Conservation (phyloP, 2,888 invertebrate genomes). For the Dicyrtoma fusca region DNA sequence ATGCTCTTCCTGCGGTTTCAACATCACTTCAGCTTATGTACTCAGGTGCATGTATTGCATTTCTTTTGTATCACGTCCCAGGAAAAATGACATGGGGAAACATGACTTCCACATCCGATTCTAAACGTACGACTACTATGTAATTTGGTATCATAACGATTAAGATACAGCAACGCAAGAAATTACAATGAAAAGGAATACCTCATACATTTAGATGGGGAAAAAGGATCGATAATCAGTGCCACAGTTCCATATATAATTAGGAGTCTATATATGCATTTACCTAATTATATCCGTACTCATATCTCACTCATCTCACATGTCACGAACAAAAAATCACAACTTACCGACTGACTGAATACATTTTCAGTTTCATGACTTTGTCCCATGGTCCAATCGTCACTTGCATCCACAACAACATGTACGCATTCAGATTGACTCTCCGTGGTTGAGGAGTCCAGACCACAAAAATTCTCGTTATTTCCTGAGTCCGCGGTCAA, state of each 20-base stretch:
- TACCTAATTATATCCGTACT: not conserved
- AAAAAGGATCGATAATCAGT: not conserved
- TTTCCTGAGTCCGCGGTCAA: slow-evolving; percentile 3
- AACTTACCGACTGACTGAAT: slow-evolving; percentile 52
- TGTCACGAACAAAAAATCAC: not conserved
- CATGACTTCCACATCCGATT: slow-evolving; percentile 15
- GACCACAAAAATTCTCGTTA: slow-evolving; percentile 4
- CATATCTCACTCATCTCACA: not conserved
- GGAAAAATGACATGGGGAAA: not conserved
- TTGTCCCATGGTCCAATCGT: slow-evolving; percentile 51
- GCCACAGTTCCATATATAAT: too few species aligned
- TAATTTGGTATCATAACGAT: slow-evolving; percentile 18
- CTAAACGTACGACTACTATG: not conserved
- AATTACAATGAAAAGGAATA: not conserved
- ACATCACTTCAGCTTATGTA: too few species aligned
- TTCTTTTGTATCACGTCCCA: too few species aligned
- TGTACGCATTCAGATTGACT: slow-evolving; percentile 22
- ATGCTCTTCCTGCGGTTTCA: too few species aligned
- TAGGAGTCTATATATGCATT: not conserved
- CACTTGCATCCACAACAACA: slow-evolving; percentile 44
- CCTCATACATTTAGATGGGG: not conserved
- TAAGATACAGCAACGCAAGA: slow-evolving; percentile 2
- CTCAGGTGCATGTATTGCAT: too few species aligned
- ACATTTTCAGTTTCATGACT: slow-evolving; percentile 55
- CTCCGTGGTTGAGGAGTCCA: slow-evolving; percentile 15